phyloP scores from a whole-genome alignment of 2,113 vertebrate species.

The Larimichthys polyactis region DNA sequence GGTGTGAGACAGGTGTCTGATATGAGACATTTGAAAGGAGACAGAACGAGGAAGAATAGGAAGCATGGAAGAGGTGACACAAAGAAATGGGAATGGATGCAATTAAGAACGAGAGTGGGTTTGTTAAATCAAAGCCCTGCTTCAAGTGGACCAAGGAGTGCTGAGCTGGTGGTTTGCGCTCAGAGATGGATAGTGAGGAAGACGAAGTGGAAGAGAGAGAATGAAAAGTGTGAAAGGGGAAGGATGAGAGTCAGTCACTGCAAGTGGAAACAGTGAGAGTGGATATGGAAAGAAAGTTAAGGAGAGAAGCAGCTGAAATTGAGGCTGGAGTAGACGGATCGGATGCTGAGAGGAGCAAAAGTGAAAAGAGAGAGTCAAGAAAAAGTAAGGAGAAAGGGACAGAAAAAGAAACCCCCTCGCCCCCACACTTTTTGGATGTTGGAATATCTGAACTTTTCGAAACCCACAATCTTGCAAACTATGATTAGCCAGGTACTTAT shows the following conservation, averaged over 20 bases:
- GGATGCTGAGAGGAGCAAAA: constrained; percentile 20
- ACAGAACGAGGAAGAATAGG: neutral
- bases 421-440: neutral
- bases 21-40: constrained; percentile 2
- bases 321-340: constrained; percentile 23
- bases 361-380: neutral
- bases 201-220: neutral
- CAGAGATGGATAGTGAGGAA: neutral
- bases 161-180: constrained; percentile 46
- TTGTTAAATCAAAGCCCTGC: constrained; percentile 37
- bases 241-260: constrained; percentile 12
- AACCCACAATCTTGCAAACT: neutral
- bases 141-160: constrained; percentile 30
- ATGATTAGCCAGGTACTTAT: neutral
- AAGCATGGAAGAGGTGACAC: neutral
- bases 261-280: neutral
- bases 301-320: constrained; percentile 11
- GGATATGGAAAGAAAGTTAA: constrained; percentile 5
- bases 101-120: constrained; percentile 29
- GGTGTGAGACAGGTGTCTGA: neutral
- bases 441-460: neutral
- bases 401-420: neutral
- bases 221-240: neutral
- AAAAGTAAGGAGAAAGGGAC: neutral
- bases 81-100: constrained; percentile 13